Percentiles rank a stretch among this genome's conserved stretches.
phyloP scores from a whole-genome alignment of 2,797 vertebrate species.

The Xyrichtys novacula region DNA sequence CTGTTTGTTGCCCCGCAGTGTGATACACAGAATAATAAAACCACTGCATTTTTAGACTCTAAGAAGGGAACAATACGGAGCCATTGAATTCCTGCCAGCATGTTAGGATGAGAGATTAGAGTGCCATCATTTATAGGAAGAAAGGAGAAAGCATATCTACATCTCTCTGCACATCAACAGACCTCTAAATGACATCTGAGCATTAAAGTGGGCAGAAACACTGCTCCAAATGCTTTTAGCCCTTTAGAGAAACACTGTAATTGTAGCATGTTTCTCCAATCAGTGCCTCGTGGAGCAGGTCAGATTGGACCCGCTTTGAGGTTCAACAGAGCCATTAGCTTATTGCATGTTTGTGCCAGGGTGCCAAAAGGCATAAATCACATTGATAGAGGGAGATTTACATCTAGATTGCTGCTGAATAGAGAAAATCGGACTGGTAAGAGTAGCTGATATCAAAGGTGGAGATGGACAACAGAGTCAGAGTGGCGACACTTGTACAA shows the following conservation, averaged over 20 bases:
- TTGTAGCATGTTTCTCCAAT: conserved; percentile 32
- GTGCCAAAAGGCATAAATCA: conserved; percentile 23
- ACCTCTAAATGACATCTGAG: conserved; percentile 10
- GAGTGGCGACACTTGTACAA: neutral
- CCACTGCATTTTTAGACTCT: neutral
- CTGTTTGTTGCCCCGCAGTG: neutral
- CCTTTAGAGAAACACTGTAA: conserved; percentile 26
- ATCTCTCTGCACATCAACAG: conserved; percentile 11
- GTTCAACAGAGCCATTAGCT: conserved; percentile 32
- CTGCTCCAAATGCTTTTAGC: conserved; percentile 3
- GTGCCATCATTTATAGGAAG: conserved; percentile 25
- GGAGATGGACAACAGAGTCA: neutral
- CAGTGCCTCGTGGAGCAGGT: conserved; percentile 1
- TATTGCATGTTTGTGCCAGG: neutral
- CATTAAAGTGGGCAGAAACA: conserved; percentile 24
- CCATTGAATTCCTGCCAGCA: conserved; percentile 22
- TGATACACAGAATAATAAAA: conserved; percentile 2
- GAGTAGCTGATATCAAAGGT: neutral
- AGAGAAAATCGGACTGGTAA: neutral
- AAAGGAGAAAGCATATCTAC: neutral
- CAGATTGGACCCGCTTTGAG: conserved; percentile 20
- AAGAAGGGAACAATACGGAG: conserved; percentile 30
- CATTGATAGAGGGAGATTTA: neutral
- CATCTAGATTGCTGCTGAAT: neutral
- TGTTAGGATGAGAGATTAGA: conserved; percentile 26